Percentiles rank a stretch among this genome's conserved stretches.
These are phyloP conservation scores for Hemibagrus guttatus DNA, from an alignment of 2,797 vertebrate species.

Conservation along the genomic window DNA sequence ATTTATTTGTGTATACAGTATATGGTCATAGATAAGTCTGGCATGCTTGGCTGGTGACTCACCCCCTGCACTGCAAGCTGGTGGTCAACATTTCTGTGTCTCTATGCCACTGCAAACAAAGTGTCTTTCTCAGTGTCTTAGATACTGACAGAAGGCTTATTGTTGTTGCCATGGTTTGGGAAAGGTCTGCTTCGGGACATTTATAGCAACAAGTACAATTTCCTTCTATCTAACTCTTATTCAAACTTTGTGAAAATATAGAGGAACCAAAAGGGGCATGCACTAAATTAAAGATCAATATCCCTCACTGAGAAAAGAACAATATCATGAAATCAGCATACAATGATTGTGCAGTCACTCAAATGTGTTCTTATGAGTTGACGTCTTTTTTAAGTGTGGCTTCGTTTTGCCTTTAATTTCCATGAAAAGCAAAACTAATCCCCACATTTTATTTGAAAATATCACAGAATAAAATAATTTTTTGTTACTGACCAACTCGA, in stretches of 20 bases:
- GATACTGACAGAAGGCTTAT: slow-evolving; percentile 69
- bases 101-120: slow-evolving; percentile 66
- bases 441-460: not conserved
- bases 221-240: slow-evolving; percentile 63
- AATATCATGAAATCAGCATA: not conserved
- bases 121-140: slow-evolving; percentile 67
- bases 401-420: too few relatives aligned
- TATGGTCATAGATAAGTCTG: slow-evolving; percentile 71
- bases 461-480: not conserved
- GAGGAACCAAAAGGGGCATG: not conserved
- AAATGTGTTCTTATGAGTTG: not conserved
- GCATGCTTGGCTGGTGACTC: slow-evolving; percentile 74
- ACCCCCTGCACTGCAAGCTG: slow-evolving; percentile 57
- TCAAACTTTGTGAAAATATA: slow-evolving; percentile 52
- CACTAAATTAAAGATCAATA: slow-evolving; percentile 9
- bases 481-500: not conserved
- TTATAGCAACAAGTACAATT: slow-evolving; percentile 74
- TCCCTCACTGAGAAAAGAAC: not conserved
- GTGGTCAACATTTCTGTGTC: slow-evolving; percentile 68
- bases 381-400: not conserved
- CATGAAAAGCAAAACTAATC: not conserved
- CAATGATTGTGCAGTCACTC: not conserved
- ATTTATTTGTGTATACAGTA: slow-evolving; percentile 65
- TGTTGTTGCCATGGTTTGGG: slow-evolving; percentile 72
- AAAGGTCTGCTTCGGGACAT: slow-evolving; percentile 74